phyloP scores from a whole-genome alignment of 2,797 vertebrate species.

The Spea hammondii region DNA sequence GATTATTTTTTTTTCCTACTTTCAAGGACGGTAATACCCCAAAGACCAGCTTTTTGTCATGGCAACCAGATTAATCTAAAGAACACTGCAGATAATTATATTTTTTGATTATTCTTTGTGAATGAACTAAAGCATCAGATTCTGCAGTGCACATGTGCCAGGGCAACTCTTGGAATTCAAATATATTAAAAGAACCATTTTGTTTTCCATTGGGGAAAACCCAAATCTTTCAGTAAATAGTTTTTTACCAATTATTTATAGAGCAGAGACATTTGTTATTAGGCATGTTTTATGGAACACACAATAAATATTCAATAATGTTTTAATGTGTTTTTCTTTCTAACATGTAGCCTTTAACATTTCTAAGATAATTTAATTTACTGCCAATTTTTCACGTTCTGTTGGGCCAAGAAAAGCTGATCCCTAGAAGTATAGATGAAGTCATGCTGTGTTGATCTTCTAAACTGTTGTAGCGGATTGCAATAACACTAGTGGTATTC shows the following conservation, averaged over 20 bases:
- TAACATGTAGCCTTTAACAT: too few species aligned
- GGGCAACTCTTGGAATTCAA: neutral
- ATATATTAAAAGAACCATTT: neutral
- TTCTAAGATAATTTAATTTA: too few species aligned
- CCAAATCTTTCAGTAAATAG: neutral
- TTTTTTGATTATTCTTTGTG: slow-evolving; percentile 13
- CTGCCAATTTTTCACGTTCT: neutral
- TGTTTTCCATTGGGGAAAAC: neutral
- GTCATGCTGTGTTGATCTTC: neutral
- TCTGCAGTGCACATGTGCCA: neutral
- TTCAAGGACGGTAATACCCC: slow-evolving; percentile 27
- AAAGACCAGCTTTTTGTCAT: slow-evolving; percentile 37
- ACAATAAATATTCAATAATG: too few species aligned
- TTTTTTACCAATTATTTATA: neutral
- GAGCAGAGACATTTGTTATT: neutral
- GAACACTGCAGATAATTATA: slow-evolving; percentile 18
- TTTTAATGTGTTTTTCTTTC: too few species aligned
- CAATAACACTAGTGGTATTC: neutral
- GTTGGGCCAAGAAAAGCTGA: neutral
- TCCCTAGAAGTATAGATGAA: neutral
- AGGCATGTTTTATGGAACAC: too few species aligned
- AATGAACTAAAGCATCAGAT: neutral
- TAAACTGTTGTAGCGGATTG: neutral
- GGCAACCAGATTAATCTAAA: slow-evolving; percentile 26
- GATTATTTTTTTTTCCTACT: slow-evolving; percentile 20